Evolutionary conservation across 2,797 vertebrate genomes (phyloP), one percentile per base, ranked within the genome.

Genomic region (Muscicapa comitata): DNA sequence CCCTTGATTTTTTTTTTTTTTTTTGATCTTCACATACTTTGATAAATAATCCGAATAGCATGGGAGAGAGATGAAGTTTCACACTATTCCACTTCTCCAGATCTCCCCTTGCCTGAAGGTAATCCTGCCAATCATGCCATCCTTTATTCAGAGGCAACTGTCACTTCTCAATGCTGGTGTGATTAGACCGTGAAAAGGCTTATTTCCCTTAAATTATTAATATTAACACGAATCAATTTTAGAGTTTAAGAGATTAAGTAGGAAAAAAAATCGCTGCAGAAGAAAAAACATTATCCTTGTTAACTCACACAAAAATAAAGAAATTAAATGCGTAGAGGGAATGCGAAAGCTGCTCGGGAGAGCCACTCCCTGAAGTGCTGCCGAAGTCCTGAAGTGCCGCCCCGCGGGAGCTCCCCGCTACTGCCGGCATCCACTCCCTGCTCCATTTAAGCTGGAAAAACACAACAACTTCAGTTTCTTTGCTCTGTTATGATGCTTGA

Each of bases 101-200:
- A 47, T 93, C 87, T 90, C 88, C 65, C 66, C 70, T 83, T 93
- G 95, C 94, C 93, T 66, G 92, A 61, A 93, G 94, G 94, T 91
- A 86, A 35, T 86, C 7, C 76, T 94, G 94, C 75, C 87, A 71
- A 50, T 91, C 91, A 71, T 1, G 8, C 78, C 73, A 48, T 50
- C 87, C 88, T 88, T 81, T 90, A 62, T 57, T 45, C 90, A 21
- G 25, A 50, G 73, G 62, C 68, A 66, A 63, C 87, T 93, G 81
- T 67, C 89, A 76, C 58, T 51, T 77, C 53, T 45, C 90, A 35
- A 5, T 11, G 84, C 54, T 55, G 28, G 57, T 40, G 88, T 77
- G 85, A 91, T 88, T 85, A 86, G 65, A 71, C 81, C 17, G 11
- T 70, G 75, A 86, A 77, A 86, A 61, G 43, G 75, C 85, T 93